Evolutionary conservation across 2,113 vertebrate species (phyloP).

Genomic region (Leptosomus discolor): DNA sequence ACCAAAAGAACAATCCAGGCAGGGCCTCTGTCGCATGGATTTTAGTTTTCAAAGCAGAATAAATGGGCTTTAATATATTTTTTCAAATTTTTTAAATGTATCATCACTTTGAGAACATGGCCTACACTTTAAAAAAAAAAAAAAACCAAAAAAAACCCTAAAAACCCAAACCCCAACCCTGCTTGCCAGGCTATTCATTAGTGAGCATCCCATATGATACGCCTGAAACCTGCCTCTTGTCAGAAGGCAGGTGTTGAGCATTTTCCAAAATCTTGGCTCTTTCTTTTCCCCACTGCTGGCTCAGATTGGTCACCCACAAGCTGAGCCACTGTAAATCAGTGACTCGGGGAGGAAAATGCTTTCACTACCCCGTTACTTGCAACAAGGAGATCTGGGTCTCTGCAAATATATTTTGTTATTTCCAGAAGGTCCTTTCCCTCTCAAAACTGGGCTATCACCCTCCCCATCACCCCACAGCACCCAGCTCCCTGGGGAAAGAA

Average conservation of each 20-base stretch:
- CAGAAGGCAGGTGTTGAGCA: neutral
- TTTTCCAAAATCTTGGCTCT: neutral
- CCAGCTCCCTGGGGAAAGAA: neutral
- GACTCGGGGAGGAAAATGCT: neutral
- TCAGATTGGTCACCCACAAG: neutral
- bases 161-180: no score
- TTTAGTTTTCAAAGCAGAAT: neutral
- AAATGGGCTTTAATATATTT: neutral
- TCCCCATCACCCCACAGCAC: neutral
- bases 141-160: neutral
- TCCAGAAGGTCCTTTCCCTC: neutral
- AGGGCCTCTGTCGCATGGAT: neutral
- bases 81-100: neutral
- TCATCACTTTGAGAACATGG: neutral
- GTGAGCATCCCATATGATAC: neutral
- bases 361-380: neutral
- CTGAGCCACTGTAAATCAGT: neutral
- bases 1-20: conserved; percentile 10
- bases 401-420: neutral
- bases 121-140: neutral
- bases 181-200: neutral
- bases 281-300: neutral
- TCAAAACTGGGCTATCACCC: fast-evolving
- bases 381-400: neutral
- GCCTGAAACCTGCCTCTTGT: neutral